Evolutionary conservation across 2,113 vertebrate species (phyloP).

Genomic region (Sigmodon hispidus): DNA sequence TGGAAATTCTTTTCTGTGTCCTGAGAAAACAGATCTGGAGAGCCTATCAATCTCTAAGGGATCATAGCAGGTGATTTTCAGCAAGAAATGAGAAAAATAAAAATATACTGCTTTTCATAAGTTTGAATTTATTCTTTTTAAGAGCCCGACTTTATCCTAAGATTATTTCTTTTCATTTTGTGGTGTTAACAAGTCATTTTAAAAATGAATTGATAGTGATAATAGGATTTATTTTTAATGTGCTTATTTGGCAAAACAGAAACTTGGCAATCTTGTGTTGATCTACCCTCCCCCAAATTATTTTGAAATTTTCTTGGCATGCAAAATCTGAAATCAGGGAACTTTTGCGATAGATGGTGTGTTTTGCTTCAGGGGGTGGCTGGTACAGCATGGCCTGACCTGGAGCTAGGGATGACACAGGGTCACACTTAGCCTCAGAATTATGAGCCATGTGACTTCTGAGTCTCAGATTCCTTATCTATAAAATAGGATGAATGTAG

Average conservation of each 20-base stretch:
- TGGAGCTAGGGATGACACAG: not conserved
- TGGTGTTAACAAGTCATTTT: conserved; percentile 72
- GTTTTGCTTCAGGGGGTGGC: not conserved
- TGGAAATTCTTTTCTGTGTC: not conserved
- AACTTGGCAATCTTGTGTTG: conserved; percentile 63
- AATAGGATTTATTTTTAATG: conserved; percentile 77
- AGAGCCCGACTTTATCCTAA: conserved; percentile 42
- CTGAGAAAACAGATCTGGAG: not conserved
- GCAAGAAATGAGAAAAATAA: not conserved
- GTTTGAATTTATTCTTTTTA: conserved; percentile 47
- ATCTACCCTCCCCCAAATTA: conserved; percentile 68
- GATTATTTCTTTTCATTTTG: conserved; percentile 56
- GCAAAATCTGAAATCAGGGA: conserved; percentile 33
- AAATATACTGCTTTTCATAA: not conserved
- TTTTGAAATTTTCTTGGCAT: conserved; percentile 71
- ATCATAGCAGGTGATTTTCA: not conserved
- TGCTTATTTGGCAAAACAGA: conserved; percentile 73
- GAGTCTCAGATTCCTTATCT: not conserved
- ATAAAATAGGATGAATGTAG: not conserved
- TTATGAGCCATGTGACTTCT: not conserved
- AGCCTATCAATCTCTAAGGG: not conserved
- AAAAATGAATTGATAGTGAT: conserved; percentile 66
- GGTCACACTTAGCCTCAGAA: not conserved
- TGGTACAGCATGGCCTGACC: not conserved
- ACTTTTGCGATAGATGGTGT: not conserved